Percentiles rank a stretch among this genome's conserved stretches.
Conservation (phyloP, 1,140 invertebrate species). For the Drosophila prosaltans region DNA sequence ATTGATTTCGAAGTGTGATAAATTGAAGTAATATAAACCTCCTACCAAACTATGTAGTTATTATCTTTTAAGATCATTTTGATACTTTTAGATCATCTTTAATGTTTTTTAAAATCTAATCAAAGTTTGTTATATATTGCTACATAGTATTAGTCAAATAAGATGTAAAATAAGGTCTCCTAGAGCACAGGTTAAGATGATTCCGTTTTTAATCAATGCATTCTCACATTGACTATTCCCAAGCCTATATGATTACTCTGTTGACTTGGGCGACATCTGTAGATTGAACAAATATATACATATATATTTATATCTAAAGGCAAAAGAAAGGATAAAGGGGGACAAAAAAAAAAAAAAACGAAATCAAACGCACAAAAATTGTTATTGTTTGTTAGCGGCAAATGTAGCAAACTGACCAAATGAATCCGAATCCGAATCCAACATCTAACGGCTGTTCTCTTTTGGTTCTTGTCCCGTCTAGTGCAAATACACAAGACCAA, state of each 20-base stretch:
- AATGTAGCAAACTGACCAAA: constrained; percentile 33
- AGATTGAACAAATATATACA: constrained; percentile 9
- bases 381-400: constrained; percentile 26
- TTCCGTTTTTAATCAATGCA: no score
- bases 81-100: no score
- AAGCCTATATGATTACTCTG: constrained; percentile 17
- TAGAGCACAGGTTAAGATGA: no score
- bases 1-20: no score
- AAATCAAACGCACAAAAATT: constrained; percentile 12
- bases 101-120: no score
- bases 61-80: no score
- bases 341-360: constrained; percentile 21
- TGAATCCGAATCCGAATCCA: constrained; percentile 6
- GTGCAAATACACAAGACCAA: constrained; percentile 1
- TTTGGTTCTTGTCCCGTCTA: not conserved
- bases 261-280: constrained; percentile 22
- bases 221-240: not conserved
- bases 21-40: no score
- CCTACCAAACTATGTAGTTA: no score
- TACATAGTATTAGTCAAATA: no score
- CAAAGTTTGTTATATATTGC: no score
- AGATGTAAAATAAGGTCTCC: no score
- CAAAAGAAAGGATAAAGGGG: constrained; percentile 10
- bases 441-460: constrained; percentile 1
- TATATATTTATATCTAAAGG: not conserved